Evolutionary conservation across 1,140 invertebrate species (phyloP), one percentile per base, ranked within the genome.

Genomic region (Macrobrachium nipponense): DNA sequence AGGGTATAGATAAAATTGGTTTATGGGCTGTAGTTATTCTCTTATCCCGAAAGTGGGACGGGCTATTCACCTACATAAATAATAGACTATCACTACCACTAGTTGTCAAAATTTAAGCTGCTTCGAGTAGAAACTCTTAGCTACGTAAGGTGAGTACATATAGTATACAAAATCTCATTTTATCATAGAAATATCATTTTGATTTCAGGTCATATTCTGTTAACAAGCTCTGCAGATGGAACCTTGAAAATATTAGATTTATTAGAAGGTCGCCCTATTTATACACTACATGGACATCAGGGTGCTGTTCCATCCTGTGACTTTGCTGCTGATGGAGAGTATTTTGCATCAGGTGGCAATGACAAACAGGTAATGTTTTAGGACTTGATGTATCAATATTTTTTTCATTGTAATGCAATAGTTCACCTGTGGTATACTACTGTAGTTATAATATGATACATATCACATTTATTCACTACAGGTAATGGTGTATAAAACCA

Each of bases 181-280:
- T n/a, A n/a, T n/a, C n/a, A n/a, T n/a, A n/a, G n/a, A 18, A 36
- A 7, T n/a, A 17, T 64, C 12, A 15, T 44, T 8, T 17, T 62
- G 23, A 18, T 77, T 77, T 90, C 90, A 89, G 93, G 93, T 18
- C 92, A 92, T 89, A 92, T 92, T 88, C 90, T 93, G 11, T 87
- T 93, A 36, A 91, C 92, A 17, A 90, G 90, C 18, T 92, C 92
- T 10, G 91, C 91, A 82, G 93, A 93, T 90, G 90, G 90, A 70
- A 93, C 91, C 10, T 82, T 93, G 0, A 93, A 85, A 58, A 75
- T 97, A 88, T 92, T 97, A 87, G 97, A 98, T 91, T 91, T 98
- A 83, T 90, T 97, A 43, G 96, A 98, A 92, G 97, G 96, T 1
- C 93, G 96, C 89, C 95, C 96, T 66, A 94, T 97, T 89, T 98